Evolutionary conservation across 1,140 invertebrate species (phyloP), one percentile per base, ranked within the genome.

Genomic region (Euwallacea similis): DNA sequence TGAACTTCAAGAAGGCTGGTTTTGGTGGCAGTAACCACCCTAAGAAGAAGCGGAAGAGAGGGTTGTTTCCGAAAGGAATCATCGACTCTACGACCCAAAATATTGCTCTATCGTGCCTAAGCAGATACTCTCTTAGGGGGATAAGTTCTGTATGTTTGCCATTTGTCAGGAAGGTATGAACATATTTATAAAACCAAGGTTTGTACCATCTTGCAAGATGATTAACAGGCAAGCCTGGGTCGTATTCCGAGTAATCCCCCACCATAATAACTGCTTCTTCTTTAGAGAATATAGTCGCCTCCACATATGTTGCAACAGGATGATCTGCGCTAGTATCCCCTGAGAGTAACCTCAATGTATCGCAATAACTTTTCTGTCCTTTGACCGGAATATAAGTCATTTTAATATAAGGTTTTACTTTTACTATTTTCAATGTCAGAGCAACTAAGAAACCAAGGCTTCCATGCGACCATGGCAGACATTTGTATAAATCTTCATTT

Each of bases 161-260:
- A 73, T 76, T 81, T n/a, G 74, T 74, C 42, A 86, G 71, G 68
- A 86, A 86, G 2, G 73, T 77, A 75, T 89, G 85, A 0, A 86
- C 86, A 77, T 90, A 86, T 73, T 87, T 88, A 79, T 87, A 90
- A 77, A 89, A 90, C 88, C 88, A 87, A 7, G 86, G 86, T 74
- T 87, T 87, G 76, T 85, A 86, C 83, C 85, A 87, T 15, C 72
- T 75, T 8, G 83, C 79, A 8, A 87, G 72, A 53, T 82, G 73
- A 73, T 87, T 87, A 13, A 87, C 79, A 76, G 84, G 60, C 7
- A 78, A 56, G 42, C 71, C 74, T 7, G 72, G 44, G 43, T 77
- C 73, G 53, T 79, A 78, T 76, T 86, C 81, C 10, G 81, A 78
- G 77, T 85, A 86, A 44, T 84, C 81, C 43, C 85, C 85, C 47